phyloP scores from a whole-genome alignment of 2,888 invertebrate genomes.

The Cataglyphis livida region DNA sequence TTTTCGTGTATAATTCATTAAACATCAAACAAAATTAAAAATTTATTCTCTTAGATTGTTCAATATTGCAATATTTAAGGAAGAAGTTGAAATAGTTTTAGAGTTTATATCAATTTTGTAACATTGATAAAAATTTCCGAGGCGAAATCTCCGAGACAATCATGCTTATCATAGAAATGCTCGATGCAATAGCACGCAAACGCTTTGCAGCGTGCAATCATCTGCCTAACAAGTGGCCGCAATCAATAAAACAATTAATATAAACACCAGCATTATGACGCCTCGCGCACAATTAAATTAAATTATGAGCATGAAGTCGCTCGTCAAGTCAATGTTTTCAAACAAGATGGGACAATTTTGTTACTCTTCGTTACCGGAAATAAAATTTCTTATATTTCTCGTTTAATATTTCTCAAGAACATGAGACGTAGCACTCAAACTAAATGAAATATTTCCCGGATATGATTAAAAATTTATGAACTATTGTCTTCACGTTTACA shows the following conservation, averaged over 20 bases:
- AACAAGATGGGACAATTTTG: conserved; percentile 19
- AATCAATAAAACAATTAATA: conserved; percentile 70
- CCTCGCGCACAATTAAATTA: conserved; percentile 57
- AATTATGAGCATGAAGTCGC: conserved; percentile 45
- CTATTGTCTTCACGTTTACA: not conserved
- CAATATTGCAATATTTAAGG: not conserved
- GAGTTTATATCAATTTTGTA: not conserved
- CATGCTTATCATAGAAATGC: not conserved
- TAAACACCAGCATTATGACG: conserved; percentile 43
- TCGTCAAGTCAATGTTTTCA: conserved; percentile 20
- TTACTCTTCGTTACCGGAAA: not conserved
- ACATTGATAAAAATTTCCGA: not conserved
- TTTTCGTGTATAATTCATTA: not conserved
- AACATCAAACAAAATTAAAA: not conserved
- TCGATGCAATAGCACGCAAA: not conserved
- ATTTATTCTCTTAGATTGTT: not conserved
- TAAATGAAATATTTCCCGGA: not conserved
- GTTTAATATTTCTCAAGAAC: conserved; percentile 19
- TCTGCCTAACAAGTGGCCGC: conserved; percentile 69
- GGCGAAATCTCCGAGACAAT: not conserved
- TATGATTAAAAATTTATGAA: not conserved
- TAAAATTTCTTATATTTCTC: conserved; percentile 29
- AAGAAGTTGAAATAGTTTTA: not conserved
- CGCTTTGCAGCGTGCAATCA: conserved; percentile 53
- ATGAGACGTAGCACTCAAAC: not conserved